Base-by-base conservation (phyloP, 2,113 vertebrate genomes). In the Cichladusa arquata region DNA sequence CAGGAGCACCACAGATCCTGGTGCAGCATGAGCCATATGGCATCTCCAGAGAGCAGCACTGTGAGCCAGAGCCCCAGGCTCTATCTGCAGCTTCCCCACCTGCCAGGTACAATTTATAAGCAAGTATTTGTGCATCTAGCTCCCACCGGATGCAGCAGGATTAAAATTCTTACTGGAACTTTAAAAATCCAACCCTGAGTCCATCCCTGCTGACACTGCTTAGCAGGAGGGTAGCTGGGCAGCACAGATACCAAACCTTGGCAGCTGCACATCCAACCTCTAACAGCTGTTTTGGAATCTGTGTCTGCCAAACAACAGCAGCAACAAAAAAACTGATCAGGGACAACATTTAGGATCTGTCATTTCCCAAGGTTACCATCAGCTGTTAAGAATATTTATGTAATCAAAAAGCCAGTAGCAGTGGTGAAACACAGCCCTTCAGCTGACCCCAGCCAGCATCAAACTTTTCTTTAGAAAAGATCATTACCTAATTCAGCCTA, bases 11-110 rank as follows among this genome's bases (percentile, higher is more conserved):
- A 4, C 3, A 54, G 44, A 56, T 22, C 19, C 23, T 5, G 11
- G 20, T 6, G 28, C 48, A 74, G 61, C 1, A 0, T 79, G 31
- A 91, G 51, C 76, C 82, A 12, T 19, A 26, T 0, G 38, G 42
- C 51, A 42, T 1, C 2, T 33, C 12, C 44, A 42, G 38, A 45
- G 5, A 65, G 66, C 62, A 80, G 45, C 0, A 0, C 67, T 19
- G 24, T 4, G 2, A 67, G 22, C 24, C 58, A 42, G 19, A 86
- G 79, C 31, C 50, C 31, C 42, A 13, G 3, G 58, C 29, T 67
- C 72, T 23, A 16, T 5, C 5, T 5, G 19, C 65, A 82, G 74
- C 45, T 76, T n/a, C 40, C 61, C 14, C 71, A 53, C 11, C 57
- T 31, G 23, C 1, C 29, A 26, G 6, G 19, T 36, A 64, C 1